Conservation (phyloP, 1,140 invertebrate species). For the Apis dorsata region DNA sequence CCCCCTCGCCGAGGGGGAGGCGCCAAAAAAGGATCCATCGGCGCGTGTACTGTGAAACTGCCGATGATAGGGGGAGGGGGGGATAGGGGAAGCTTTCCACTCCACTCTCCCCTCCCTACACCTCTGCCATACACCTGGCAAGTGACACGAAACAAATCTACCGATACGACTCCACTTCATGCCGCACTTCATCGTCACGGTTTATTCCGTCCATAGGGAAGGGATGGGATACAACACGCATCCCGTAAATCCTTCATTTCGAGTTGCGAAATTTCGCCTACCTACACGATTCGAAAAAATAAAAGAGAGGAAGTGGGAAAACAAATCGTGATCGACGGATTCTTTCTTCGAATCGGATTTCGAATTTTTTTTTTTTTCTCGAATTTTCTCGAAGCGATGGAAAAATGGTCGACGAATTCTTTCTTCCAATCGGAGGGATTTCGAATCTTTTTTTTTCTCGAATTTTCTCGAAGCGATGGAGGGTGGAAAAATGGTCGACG, state of each 20-base stretch:
- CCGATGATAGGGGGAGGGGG: conserved; percentile 43
- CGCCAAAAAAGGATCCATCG: no score
- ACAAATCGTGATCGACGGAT: background rate
- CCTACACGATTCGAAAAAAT: no score
- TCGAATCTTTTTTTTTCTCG: no score
- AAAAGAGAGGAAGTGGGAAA: no score
- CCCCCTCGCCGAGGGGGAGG: background rate
- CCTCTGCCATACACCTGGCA: conserved; percentile 67
- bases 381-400: conserved; percentile 18
- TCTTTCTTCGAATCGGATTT: no score
- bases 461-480: no score
- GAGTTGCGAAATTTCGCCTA: no score
- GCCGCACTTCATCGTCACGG: background rate
- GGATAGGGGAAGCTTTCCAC: conserved; percentile 28
- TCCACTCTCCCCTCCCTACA: background rate
- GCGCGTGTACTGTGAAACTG: conserved; percentile 46
- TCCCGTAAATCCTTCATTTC: conserved; percentile 4
- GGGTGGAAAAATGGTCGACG: no score
- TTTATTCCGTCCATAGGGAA: background rate
- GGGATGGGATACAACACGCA: background rate
- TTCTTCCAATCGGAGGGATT: no score
- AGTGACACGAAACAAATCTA: conserved; percentile 79
- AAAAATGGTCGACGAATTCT: no score
- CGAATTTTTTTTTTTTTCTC: no score
- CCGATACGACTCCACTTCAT: conserved; percentile 57